phyloP scores from a whole-genome alignment of 1,140 invertebrate species.

The Frieseomelitta varia region DNA sequence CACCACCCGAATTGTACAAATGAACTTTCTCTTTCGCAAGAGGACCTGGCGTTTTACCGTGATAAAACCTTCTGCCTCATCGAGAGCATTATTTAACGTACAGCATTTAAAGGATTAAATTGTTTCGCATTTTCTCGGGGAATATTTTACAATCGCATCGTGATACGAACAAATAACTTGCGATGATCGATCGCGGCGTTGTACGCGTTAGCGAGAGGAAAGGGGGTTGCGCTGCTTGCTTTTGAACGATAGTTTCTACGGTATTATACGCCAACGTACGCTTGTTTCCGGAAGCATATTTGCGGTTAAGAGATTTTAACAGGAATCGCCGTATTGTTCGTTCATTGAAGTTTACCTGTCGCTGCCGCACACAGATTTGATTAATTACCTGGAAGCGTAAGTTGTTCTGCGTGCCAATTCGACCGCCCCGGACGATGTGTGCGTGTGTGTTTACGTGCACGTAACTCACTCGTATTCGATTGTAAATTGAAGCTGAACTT shows the following conservation, averaged over 20 bases:
- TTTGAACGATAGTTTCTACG: conserved; percentile 23
- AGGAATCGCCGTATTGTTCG: conserved; percentile 55
- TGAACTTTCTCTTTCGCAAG: background rate
- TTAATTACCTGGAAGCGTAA: conserved; percentile 66
- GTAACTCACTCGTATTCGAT: conserved; percentile 62
- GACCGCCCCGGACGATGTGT: conserved; percentile 35
- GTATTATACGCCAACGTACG: conserved; percentile 38
- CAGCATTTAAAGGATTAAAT: background rate
- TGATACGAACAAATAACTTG: background rate
- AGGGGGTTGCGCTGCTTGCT: background rate
- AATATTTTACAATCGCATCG: background rate
- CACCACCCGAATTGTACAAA: background rate
- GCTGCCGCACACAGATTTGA: conserved; percentile 58
- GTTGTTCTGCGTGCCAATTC: conserved; percentile 52
- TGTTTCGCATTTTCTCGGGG: too few relatives aligned
- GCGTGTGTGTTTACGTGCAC: background rate
- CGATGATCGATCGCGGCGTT: conserved; percentile 1
- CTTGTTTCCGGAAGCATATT: conserved; percentile 50
- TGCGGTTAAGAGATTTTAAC: conserved; percentile 66
- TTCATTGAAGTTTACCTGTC: conserved; percentile 66
- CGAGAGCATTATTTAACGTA: background rate
- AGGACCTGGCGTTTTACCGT: background rate
- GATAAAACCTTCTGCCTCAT: background rate
- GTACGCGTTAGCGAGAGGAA: background rate
- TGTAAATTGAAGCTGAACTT: conserved; percentile 71